Evolutionary conservation across 2,797 vertebrate species (phyloP), one percentile per base, ranked within the genome.

Genomic region (Bufotes viridis): DNA sequence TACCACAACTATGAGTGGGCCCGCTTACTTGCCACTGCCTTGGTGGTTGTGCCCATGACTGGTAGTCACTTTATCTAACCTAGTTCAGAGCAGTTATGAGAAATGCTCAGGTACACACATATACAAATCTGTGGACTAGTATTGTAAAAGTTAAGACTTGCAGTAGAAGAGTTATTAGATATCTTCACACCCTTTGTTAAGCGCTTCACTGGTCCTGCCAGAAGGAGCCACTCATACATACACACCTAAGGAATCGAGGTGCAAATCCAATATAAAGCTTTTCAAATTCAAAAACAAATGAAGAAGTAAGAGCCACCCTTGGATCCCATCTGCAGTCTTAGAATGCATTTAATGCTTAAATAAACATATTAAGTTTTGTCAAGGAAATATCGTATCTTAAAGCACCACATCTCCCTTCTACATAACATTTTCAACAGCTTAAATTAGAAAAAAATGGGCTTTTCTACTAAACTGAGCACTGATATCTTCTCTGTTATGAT

Each of bases 191-290:
- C 84, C 84, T 65, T 76, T 7, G 22, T 76, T 85, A 49, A 49
- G 7, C 55, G 61, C 11, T 5, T 82, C 1, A 10, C 14, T 55
- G 26, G 42, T 55, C 34, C 74, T 65, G 29, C 34, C 60, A 65
- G 84, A 84, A 57, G n/a, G 49, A 82, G 49, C 13, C 70, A 76
- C 60, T 65, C 70, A 86, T 17, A 14, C 42, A 51, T n/a, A 69
- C 51, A 80, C 85, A 76, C 83, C 70, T 58, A 85, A 42, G 14
- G n/a, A 76, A 22, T 57, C 26, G 12, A 49, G 8, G 53, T 53
- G 24, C 67, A 82, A 69, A 69, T 84, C 69, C 87, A 88, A 72
- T 79, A 12, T 51, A 55, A 88, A 14, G 42, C 76, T 84, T 84
- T 76, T 78, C 81, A 83, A 84, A 70, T 18, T 53, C 8, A 69